These are phyloP conservation scores for Myripristis jacobus DNA, from an alignment of 2,797 vertebrate genomes.

Conservation along the genomic window DNA sequence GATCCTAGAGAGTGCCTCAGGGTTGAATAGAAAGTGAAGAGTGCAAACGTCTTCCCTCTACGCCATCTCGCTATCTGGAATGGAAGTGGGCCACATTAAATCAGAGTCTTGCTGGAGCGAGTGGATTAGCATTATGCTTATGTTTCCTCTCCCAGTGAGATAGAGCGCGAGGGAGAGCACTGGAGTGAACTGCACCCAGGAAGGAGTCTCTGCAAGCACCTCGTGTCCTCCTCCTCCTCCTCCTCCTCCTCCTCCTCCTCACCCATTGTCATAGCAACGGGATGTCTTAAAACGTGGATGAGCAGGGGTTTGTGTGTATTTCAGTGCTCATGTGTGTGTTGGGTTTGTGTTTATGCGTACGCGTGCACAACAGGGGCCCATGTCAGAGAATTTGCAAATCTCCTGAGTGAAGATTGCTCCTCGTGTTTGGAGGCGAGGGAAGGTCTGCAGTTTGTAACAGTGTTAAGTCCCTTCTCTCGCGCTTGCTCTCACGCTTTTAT, in stretches of 20 bases:
- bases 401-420: background rate
- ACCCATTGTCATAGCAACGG: constrained; percentile 79
- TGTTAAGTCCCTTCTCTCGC: background rate
- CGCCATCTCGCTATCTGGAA: constrained; percentile 46
- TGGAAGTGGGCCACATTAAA: constrained; percentile 71
- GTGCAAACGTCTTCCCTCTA: constrained; percentile 33
- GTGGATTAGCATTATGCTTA: constrained; percentile 64
- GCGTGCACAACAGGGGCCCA: background rate
- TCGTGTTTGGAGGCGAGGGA: constrained; percentile 11
- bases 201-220: constrained; percentile 74
- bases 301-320: constrained; percentile 30
- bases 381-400: constrained; percentile 22
- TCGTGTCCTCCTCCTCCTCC: constrained; percentile 34
- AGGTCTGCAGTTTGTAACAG: constrained; percentile 19
- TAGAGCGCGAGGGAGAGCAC: constrained; percentile 66
- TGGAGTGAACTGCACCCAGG: constrained; percentile 58
- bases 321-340: constrained; percentile 35
- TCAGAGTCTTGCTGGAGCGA: constrained; percentile 57
- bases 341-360: constrained; percentile 13
- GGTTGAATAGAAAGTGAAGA: constrained; percentile 30
- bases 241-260: constrained; percentile 52
- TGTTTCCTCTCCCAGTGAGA: constrained; percentile 64
- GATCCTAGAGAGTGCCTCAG: constrained; percentile 38
- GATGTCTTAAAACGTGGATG: constrained; percentile 71
- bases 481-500: background rate